Evolutionary conservation across 2,797 vertebrate genomes (phyloP), one percentile per base, ranked within the genome.

Genomic region (Enteromius argenteus): DNA sequence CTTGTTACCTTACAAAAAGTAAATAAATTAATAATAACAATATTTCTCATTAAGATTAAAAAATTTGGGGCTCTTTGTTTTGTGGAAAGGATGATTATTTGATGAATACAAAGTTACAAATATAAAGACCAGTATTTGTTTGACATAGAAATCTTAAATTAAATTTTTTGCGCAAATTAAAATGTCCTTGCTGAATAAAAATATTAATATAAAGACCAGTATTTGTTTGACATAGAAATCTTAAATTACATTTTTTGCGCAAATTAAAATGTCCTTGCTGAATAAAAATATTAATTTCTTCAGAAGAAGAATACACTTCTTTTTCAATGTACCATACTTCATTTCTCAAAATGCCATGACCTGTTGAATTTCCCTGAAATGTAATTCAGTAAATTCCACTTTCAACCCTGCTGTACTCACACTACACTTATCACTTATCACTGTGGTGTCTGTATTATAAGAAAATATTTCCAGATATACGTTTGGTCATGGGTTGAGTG

Each of bases 401-500:
- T 27, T n/a, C 53, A 42, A 42, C 14, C n/a, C 74, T 60, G 35
- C n/a, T 39, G 21, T 23, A 58, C 21, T 39, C 51, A 23, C 32
- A 39, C 15, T 32, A 14, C 0, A 64, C n/a, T 30, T 71, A 30
- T 23, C 14, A 76, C 35, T 60, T 60, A 42, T 64, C 23, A 46
- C 2, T 32, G 39, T 5, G 3, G 15, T 32, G 44, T 79, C 19
- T n/a, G 13, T 51, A 35, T 66, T 49, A 37, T 3, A 35, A 37
- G 44, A 35, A 46, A 49, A 21, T 51, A 51, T 23, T 51, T 62
- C 19, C 44, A 79, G 11, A 30, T 79, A 37, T 67, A 19, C 5
- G 3, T 67, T 79, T 79, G 77, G 77, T 32, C 60, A 58, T 23
- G 10, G 21, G 30, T 32, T 64, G 76, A 78, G 74, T 60, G 74